Base-by-base conservation (phyloP, 2,888 invertebrate genomes). In the Cephus sareptanus region DNA sequence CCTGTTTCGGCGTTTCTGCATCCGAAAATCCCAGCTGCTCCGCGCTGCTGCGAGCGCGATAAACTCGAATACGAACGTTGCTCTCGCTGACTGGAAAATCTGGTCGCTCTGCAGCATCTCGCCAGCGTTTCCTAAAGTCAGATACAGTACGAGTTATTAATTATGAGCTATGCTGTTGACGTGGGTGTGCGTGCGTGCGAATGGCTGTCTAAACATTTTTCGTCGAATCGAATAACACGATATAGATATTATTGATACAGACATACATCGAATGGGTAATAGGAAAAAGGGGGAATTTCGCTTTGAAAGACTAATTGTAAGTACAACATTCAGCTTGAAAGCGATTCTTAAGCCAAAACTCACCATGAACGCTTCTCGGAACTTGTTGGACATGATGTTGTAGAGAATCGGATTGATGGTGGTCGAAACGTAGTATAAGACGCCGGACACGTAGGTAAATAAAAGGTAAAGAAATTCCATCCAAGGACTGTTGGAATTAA, bases 301-400 rank as follows among this genome's bases (percentile, higher is more conserved):
- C 4, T 70, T 30, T 70, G 30, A 70, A 30, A 30, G 11, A n/a
- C 70, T 70, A 30, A 15, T 11, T 23, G 11, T 3, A 35, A 12
- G 35, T 69, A 70, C 13, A 33, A 4, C 0, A 30, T 4, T 30
- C 30, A 30, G 70, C 15, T 40, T 40, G 37, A 40, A 40, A 15
- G 1, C 1, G 30, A 33, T 80, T 75, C 69, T 82, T 40, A 78
- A 76, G 34, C 56, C 69, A 76, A 83, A 85, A 90, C 93, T 92
- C 92, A 97, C 97, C 95, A 96, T 97, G 92, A 98, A 98, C 74
- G 98, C 98, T 83, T 96, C 96, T 74, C 98, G 94, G 90, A 98
- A 98, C 91, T 98, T 98, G 91, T 97, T 95, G 13, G 98, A 98
- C 98, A 98, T 97, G 77, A 98, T 96, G 92, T 98, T 97, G 92